These are phyloP conservation scores for Myotis daubentonii DNA, from an alignment of 2,797 vertebrate species.

Conservation along the genomic window DNA sequence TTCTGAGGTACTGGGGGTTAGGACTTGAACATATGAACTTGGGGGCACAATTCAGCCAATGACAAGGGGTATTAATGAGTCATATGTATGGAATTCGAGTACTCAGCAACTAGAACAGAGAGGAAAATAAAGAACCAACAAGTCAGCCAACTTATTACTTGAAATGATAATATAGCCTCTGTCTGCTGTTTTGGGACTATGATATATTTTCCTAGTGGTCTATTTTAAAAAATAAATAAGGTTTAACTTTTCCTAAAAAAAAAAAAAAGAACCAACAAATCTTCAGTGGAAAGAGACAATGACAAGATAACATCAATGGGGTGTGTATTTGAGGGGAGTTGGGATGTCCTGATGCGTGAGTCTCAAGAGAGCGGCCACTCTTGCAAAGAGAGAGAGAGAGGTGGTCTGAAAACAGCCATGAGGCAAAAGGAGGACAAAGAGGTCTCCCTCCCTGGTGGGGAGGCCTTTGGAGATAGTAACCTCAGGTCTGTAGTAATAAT, in stretches of 20 bases:
- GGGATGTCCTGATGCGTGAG: background rate
- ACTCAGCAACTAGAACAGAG: background rate
- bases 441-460: background rate
- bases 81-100: background rate
- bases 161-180: slow-evolving; percentile 51
- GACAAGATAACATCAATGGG: background rate
- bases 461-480: background rate
- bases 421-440: background rate
- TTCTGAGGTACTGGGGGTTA: background rate
- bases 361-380: background rate
- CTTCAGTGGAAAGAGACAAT: background rate
- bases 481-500: background rate
- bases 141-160: slow-evolving; percentile 47
- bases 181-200: slow-evolving; percentile 50
- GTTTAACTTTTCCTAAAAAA: slow-evolving; percentile 52
- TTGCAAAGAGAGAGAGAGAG: background rate
- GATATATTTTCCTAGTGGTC: slow-evolving; percentile 74
- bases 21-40: background rate
- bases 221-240: slow-evolving; percentile 71
- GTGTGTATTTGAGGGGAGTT: rapidly evolving
- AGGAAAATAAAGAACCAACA: background rate
- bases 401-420: rapidly evolving
- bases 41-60: background rate
- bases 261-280: background rate
- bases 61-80: background rate